A percentile compares a stretch with the other conserved stretches of the same genome.
These are phyloP conservation scores for Saxidomus purpurata DNA, from an alignment of 1,140 invertebrate genomes.

Conservation along the genomic window DNA sequence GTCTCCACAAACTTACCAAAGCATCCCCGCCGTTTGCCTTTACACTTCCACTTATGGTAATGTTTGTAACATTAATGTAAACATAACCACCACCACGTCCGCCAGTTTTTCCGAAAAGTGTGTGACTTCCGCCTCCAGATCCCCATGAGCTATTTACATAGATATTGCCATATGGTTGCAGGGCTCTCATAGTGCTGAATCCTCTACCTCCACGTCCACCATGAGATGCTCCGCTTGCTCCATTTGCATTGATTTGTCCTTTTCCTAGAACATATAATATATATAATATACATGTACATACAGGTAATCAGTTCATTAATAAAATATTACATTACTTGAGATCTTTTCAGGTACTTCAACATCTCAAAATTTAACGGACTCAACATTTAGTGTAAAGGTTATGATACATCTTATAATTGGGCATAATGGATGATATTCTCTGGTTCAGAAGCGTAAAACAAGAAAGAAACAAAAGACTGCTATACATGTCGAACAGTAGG, in stretches of 20 bases:
- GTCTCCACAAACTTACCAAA: slow-evolving; percentile 63
- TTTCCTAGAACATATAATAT: slow-evolving; percentile 75
- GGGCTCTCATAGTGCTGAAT: slow-evolving; percentile 22
- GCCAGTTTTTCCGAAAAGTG: slow-evolving; percentile 48
- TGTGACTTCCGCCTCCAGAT: slow-evolving; percentile 77
- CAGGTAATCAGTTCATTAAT: no score
- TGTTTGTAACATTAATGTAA: slow-evolving; percentile 51
- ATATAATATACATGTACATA: no score
- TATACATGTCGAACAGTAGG: no score
- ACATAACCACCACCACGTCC: slow-evolving; percentile 78
- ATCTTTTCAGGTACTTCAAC: no score
- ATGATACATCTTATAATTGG: no score
- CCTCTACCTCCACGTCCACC: slow-evolving; percentile 75
- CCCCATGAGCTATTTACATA: slow-evolving; percentile 73
- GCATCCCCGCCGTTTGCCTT: slow-evolving; percentile 70
- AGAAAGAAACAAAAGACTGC: no score
- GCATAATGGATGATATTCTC: no score
- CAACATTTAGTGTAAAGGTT: no score
- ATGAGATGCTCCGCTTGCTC: slow-evolving; percentile 77
- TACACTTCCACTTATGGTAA: slow-evolving; percentile 67
- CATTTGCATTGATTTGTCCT: slow-evolving; percentile 63
- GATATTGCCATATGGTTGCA: slow-evolving; percentile 76
- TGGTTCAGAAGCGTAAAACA: no score
- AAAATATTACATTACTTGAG: no score
- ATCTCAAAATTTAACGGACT: no score